Percentiles rank a stretch among this genome's conserved stretches.
These are phyloP conservation scores for Mycteria americana DNA, from an alignment of 2,797 vertebrate genomes.

Conservation along the genomic window DNA sequence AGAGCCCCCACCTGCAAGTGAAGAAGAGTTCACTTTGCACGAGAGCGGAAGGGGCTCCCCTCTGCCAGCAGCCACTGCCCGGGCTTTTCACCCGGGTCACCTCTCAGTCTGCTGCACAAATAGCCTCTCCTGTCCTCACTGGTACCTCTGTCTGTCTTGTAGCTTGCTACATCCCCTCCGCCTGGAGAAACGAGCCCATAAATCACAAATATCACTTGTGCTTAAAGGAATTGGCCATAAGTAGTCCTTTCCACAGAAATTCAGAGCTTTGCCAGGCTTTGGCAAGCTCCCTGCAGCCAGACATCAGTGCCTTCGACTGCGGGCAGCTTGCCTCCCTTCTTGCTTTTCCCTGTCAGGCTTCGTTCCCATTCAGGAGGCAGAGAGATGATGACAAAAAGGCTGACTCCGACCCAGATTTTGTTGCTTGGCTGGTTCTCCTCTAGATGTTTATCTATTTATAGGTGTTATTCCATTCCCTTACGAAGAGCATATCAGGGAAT, in stretches of 20 bases:
- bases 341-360: background rate
- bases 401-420: background rate
- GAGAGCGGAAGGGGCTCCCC: background rate
- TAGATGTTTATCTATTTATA: background rate
- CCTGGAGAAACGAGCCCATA: background rate
- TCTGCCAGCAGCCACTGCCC: background rate
- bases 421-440: background rate
- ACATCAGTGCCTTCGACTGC: rapidly evolving
- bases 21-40: background rate
- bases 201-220: background rate
- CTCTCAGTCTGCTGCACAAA: background rate
- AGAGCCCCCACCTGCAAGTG: background rate
- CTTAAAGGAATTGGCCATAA: background rate
- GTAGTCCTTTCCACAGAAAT: background rate
- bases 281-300: background rate
- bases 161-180: background rate
- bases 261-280: background rate
- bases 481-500: background rate
- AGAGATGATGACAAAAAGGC: background rate
- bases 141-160: background rate
- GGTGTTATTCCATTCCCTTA: background rate
- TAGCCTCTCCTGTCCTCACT: background rate
- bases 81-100: background rate
- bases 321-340: background rate
- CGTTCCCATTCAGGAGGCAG: background rate